These are phyloP conservation scores for Girardinus metallicus DNA, from an alignment of 2,797 vertebrate genomes.

Conservation along the genomic window DNA sequence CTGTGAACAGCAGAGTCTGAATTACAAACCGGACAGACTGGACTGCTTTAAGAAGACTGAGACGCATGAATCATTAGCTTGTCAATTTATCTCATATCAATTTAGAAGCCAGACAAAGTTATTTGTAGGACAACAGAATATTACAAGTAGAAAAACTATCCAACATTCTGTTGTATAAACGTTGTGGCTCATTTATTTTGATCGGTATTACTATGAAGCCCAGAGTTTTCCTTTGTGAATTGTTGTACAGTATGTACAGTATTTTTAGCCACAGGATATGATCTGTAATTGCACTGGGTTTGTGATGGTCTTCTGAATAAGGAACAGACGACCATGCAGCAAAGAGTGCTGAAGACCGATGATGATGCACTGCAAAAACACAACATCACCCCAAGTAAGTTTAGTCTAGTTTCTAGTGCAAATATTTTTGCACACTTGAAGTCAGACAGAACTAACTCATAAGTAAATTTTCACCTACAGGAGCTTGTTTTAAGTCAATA, in stretches of 20 bases:
- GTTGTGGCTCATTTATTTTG: not conserved
- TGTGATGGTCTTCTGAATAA: not conserved
- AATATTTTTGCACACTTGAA: too few species aligned
- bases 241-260: not conserved
- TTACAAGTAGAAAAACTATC: not conserved
- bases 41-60: not conserved
- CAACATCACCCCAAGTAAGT: too few species aligned
- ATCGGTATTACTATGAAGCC: not conserved
- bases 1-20: slow-evolving; percentile 28
- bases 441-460: too few species aligned
- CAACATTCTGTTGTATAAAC: not conserved
- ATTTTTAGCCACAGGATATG: not conserved
- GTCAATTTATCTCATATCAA: not conserved
- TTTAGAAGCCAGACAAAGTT: not conserved
- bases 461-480: too few species aligned
- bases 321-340: not conserved
- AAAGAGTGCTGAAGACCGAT: not conserved
- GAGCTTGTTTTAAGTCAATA: too few species aligned
- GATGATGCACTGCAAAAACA: too few species aligned
- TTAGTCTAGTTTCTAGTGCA: too few species aligned
- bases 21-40: not conserved
- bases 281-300: not conserved
- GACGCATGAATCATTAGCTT: not conserved
- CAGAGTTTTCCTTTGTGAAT: not conserved
- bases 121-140: not conserved